Base-by-base conservation (phyloP, 2,888 invertebrate genomes). In the Agrochola circellaris region DNA sequence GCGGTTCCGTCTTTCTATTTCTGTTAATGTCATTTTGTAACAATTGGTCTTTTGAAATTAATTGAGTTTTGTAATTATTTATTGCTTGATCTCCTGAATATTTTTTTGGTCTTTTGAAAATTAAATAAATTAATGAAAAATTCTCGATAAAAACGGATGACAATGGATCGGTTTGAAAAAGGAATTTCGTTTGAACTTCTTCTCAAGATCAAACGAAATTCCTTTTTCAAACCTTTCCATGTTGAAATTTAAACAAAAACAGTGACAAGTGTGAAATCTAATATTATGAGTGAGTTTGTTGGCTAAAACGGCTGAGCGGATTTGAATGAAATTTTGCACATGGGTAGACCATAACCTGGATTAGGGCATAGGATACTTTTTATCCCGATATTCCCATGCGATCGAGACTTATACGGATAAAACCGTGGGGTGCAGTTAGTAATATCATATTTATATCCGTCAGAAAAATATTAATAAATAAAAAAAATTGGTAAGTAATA, bases 1-100 rank as follows among this genome's bases (percentile, higher is more conserved):
- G 17, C 42, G 69, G 62, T 75, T 84, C 62, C 73, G 79, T 77
- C 64, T 64, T 60, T 85, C 67, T 77, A 71, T 67, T 80, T 62
- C 56, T 38, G 51, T 56, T 74, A 45, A 64, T 74, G 77, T 64
- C 60, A 82, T 82, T 83, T 77, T 73, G 73, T 68, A 38, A 76
- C 77, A 71, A 77, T 51, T 60, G n/a, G 15, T 17, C 13, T 62
- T n/a, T 64, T 56, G n/a, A 8, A 61, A 82, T 73, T 82, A 51
- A 82, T 67, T 64, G 15, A 9, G 1, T 58, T 67, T 60, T 68
- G 15, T 66, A 30, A 60, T 75, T 58, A 51, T n/a, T 30, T 30
- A 23, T 30, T 67, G 20, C 1, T 45, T 34, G 30, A 42, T n/a
- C 30, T 23, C 15, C 13, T 38, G 17, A 15, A 30, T n/a, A 65